A percentile compares a stretch with the other conserved stretches of the same genome.
Conservation (phyloP, 30 jellyfish, hydroid and myxozoan species). For the Turritopsis rubra region DNA sequence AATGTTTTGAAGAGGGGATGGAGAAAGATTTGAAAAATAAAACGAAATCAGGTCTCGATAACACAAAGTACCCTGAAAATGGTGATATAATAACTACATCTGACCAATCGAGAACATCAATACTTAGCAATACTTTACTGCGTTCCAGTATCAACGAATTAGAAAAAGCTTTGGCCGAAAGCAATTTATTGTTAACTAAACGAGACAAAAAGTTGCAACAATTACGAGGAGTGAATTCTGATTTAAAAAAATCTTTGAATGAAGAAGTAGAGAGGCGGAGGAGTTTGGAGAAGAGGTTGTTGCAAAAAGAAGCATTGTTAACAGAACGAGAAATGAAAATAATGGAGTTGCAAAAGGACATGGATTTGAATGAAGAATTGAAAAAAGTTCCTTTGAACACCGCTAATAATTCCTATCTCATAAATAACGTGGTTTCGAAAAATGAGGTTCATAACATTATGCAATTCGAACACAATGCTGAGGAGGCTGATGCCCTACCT, state of each 20-base stretch:
- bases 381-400: background rate
- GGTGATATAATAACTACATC: background rate
- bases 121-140: conserved; percentile 32
- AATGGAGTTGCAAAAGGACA: conserved; percentile 21
- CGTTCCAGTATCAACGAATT: conserved; percentile 64
- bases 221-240: conserved; percentile 35
- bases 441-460: background rate
- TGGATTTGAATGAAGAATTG: conserved; percentile 28
- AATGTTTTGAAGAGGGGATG: background rate
- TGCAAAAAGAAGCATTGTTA: conserved; percentile 23
- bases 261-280: conserved; percentile 28
- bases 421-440: background rate
- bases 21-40: background rate
- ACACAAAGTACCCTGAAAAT: background rate
- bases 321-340: conserved; percentile 6
- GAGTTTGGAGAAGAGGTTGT: conserved; percentile 17
- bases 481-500: too few relatives aligned
- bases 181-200: conserved; percentile 37
- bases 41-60: background rate
- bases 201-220: conserved; percentile 56
- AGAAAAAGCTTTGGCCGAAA: conserved; percentile 71
- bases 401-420: background rate
- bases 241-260: conserved; percentile 25
- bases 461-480: background rate
- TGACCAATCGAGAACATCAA: background rate